Conservation (phyloP, 2,797 vertebrate species). For the Passerculus sandwichensis region DNA sequence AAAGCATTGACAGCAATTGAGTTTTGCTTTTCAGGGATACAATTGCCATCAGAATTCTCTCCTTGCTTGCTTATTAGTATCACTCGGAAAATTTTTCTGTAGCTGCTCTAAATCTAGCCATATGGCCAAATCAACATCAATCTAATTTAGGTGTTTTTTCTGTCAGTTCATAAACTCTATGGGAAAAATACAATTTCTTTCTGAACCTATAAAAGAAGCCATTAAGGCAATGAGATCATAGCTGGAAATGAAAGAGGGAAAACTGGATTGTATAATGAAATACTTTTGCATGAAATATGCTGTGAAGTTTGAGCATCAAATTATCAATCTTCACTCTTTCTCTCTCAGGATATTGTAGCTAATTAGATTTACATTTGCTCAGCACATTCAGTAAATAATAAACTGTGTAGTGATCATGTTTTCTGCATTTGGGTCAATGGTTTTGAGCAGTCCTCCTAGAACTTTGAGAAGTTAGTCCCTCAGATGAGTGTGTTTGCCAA, state of each 20-base stretch:
- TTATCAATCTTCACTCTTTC: background rate
- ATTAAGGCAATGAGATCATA: slow-evolving; percentile 13
- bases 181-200: background rate
- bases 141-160: background rate
- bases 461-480: background rate
- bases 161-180: background rate
- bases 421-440: background rate
- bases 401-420: background rate
- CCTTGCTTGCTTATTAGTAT: background rate
- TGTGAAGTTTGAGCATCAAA: background rate
- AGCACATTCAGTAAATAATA: background rate
- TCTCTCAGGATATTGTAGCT: background rate
- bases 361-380: background rate
- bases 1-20: background rate
- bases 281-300: background rate
- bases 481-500: background rate
- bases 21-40: background rate
- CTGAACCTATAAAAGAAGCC: background rate
- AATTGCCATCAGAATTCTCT: background rate
- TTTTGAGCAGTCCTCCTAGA: background rate
- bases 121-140: background rate
- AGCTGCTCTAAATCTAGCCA: background rate
- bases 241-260: background rate
- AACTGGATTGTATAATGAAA: background rate
- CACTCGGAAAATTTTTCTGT: background rate